Evolutionary conservation across 2,888 invertebrate genomes (phyloP).

Genomic region (Tolmerus cingulatus): DNA sequence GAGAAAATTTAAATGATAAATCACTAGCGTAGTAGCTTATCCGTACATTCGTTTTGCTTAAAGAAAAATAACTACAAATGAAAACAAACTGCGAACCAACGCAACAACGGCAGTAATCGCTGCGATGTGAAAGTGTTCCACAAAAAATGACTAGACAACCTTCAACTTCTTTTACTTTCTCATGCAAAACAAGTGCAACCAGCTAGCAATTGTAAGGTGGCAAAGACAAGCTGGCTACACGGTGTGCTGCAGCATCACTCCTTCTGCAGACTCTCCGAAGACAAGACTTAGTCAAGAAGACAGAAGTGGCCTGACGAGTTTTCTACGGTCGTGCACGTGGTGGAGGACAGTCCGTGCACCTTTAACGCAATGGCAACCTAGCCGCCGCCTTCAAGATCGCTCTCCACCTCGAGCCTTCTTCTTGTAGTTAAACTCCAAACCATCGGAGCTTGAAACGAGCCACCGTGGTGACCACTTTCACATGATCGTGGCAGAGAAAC

Average conservation of each 20-base stretch:
- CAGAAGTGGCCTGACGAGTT: neutral
- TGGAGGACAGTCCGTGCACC: neutral
- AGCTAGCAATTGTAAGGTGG: neutral
- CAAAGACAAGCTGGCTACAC: neutral
- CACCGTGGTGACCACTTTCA: constrained; percentile 28
- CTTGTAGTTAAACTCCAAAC: neutral
- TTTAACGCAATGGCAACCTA: neutral
- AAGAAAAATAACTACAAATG: constrained; percentile 40
- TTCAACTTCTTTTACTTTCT: constrained; percentile 50
- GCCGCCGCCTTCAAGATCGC: neutral
- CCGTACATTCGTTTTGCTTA: neutral
- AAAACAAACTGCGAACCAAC: neutral
- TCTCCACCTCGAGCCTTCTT: neutral
- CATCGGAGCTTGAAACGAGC: neutral
- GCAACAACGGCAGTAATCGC: neutral
- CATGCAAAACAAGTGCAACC: constrained; percentile 48
- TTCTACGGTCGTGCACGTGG: neutral
- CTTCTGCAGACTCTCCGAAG: neutral
- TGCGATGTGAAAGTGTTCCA: constrained; percentile 47
- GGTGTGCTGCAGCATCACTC: neutral
- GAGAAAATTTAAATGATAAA: neutral
- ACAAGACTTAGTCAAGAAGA: neutral
- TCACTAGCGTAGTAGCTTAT: neutral
- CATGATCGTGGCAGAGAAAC: constrained; percentile 21
- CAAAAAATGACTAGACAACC: constrained; percentile 45